These are phyloP conservation scores for Capitulum mitella DNA, from an alignment of 2,888 invertebrate species.

Conservation along the genomic window DNA sequence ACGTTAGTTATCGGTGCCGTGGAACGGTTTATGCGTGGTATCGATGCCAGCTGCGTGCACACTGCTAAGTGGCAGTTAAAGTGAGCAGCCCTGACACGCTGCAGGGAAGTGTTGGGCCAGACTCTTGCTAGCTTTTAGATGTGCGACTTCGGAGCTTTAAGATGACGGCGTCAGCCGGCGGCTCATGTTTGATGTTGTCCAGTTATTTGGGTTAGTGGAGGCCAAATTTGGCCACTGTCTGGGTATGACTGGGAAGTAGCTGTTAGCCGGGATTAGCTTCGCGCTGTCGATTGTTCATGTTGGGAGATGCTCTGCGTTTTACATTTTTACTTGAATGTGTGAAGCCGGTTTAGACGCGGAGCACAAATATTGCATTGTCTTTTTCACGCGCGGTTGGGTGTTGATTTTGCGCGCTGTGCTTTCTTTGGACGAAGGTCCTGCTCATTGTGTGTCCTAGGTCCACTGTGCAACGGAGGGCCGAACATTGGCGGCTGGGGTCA, in stretches of 20 bases:
- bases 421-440: neutral
- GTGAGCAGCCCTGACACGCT: too few species aligned
- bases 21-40: too few species aligned
- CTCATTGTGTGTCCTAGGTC: neutral
- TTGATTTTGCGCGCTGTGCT: neutral
- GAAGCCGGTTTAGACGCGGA: neutral
- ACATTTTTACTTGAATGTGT: neutral
- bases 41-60: too few species aligned
- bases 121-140: neutral
- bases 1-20: too few species aligned
- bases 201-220: neutral
- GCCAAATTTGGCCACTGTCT: too few species aligned
- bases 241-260: too few species aligned
- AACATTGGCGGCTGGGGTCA: too few species aligned
- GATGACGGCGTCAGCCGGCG: neutral
- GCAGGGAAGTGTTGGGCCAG: too few species aligned
- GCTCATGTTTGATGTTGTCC: neutral
- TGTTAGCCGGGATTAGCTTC: neutral
- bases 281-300: neutral
- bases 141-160: slow-evolving; percentile 3
- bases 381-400: neutral
- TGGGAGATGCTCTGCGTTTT: too few species aligned
- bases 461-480: too few species aligned
- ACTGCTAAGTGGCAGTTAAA: too few species aligned
- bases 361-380: slow-evolving; percentile 7